Conservation (phyloP, 1,140 invertebrate species). For the Drosophila mojavensis region DNA sequence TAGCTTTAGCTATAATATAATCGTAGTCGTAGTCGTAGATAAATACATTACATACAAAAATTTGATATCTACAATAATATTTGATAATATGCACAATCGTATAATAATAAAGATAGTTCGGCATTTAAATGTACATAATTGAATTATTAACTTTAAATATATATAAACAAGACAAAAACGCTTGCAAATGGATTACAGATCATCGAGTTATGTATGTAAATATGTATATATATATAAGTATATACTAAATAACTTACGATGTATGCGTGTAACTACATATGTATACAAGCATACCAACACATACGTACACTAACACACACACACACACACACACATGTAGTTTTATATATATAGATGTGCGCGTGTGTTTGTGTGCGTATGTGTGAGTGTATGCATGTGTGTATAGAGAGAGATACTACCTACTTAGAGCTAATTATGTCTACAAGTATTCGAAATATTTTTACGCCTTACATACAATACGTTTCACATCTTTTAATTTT, state of each 20-base stretch:
- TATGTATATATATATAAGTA: conserved; percentile 13
- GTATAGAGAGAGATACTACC: conserved; percentile 31
- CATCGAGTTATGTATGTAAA: conserved; percentile 51
- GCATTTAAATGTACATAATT: conserved; percentile 72
- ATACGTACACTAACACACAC: no score
- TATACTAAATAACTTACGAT: conserved; percentile 20
- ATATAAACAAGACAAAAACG: conserved; percentile 75
- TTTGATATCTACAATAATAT: conserved; percentile 74
- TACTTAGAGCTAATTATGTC: conserved; percentile 38
- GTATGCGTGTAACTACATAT: conserved; percentile 19
- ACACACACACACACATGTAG: no score
- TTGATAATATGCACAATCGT: conserved; percentile 59
- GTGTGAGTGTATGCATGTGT: not conserved
- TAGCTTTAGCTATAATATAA: conserved; percentile 9
- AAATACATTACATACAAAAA: conserved; percentile 74
- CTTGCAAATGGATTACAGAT: conserved; percentile 70
- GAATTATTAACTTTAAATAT: conserved; percentile 61
- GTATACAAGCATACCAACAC: conserved; percentile 22
- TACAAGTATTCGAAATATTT: conserved; percentile 43
- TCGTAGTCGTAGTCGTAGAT: conserved; percentile 53
- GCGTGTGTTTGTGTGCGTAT: not conserved
- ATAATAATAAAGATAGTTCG: conserved; percentile 57
- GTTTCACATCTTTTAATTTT: conserved; percentile 22
- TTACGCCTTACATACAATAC: conserved; percentile 36
- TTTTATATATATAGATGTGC: conserved; percentile 8